phyloP scores from a whole-genome alignment of 2,113 vertebrate species.

The Oncorhynchus keta region DNA sequence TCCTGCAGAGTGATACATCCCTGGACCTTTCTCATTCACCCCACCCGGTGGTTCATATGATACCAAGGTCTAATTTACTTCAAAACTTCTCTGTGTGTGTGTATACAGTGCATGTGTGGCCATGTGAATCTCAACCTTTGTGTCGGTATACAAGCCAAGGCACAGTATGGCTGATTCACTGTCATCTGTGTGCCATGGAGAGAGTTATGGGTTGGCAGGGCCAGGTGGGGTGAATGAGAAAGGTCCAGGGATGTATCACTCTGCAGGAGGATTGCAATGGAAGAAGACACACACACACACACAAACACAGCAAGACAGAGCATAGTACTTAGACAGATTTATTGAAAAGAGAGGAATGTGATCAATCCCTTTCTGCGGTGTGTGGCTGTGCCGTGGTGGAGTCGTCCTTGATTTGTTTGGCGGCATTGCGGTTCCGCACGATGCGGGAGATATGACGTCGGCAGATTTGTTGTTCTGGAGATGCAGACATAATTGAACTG shows the following conservation, averaged over 20 bases:
- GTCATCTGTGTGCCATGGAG: conserved; percentile 5
- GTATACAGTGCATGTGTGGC: not conserved
- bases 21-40: no score
- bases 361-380: not conserved
- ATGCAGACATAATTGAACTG: conserved; percentile 59
- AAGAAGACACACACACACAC: not conserved
- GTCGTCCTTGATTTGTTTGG: conserved; percentile 44
- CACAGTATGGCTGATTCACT: conserved; percentile 19
- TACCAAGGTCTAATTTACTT: no score
- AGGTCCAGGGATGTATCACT: not conserved
- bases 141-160: conserved; percentile 1
- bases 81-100: not conserved
- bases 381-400: not conserved
- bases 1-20: no score
- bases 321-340: conserved; percentile 32
- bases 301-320: no score
- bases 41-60: no score
- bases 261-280: not conserved
- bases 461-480: conserved; percentile 60
- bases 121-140: not conserved
- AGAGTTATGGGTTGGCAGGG: conserved; percentile 47
- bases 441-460: conserved; percentile 51
- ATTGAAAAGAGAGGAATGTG: conserved; percentile 36
- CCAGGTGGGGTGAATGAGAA: conserved; percentile 3
- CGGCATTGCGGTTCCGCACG: not conserved